These are phyloP conservation scores for Centrocercus urophasianus DNA, from an alignment of 2,113 vertebrate species.

Conservation along the genomic window DNA sequence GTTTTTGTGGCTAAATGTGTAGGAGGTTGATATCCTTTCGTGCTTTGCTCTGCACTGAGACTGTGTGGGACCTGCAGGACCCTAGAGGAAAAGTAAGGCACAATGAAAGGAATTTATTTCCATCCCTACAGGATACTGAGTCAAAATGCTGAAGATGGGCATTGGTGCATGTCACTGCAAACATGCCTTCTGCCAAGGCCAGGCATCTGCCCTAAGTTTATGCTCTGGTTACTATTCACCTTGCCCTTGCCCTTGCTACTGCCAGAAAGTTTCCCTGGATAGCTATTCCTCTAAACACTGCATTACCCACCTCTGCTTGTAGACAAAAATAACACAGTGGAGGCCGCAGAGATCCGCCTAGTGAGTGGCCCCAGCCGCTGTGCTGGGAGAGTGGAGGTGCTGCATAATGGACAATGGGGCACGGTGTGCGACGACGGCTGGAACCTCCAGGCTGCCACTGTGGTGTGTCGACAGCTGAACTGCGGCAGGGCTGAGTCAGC, in stretches of 20 bases:
- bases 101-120: background rate
- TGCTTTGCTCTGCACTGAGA: background rate
- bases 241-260: background rate
- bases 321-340: background rate
- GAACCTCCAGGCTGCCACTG: background rate
- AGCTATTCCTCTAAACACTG: no score
- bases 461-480: constrained; percentile 42
- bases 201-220: background rate
- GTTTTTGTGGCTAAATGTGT: background rate
- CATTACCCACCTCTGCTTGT: background rate
- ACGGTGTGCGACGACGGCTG: background rate
- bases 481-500: background rate
- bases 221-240: background rate
- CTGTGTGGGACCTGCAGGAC: background rate
- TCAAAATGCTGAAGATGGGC: background rate
- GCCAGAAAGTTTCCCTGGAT: background rate
- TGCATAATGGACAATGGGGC: background rate
- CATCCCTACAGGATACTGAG: background rate
- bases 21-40: background rate
- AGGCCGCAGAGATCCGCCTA: background rate
- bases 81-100: background rate
- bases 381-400: constrained; percentile 52
- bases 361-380: background rate
- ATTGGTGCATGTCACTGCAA: background rate
- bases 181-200: background rate